A percentile compares a stretch with the other conserved stretches of the same genome.
Evolutionary conservation across 2,888 invertebrate species (phyloP).

Genomic region (Drosophila helvetica): DNA sequence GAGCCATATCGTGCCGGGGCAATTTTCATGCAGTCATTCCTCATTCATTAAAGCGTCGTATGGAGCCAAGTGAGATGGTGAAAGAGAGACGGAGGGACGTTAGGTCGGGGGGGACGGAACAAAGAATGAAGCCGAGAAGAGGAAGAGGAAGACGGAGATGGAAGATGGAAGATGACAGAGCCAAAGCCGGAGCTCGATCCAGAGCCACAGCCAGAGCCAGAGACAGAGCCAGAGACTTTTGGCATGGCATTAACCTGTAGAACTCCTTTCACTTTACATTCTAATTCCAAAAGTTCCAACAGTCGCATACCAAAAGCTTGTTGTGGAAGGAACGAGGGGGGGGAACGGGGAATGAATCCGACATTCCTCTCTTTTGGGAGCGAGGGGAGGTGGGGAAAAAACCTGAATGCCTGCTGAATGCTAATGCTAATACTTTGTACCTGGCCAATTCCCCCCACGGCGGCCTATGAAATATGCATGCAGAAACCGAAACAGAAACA

Average conservation of each 20-base stretch:
- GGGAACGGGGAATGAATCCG: not conserved
- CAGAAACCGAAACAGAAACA: not conserved
- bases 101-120: not conserved
- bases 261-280: constrained; percentile 79
- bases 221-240: constrained; percentile 25
- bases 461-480: constrained; percentile 25
- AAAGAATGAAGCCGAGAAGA: constrained; percentile 10
- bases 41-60: constrained; percentile 64
- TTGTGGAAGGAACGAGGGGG: not conserved
- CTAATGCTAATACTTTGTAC: constrained; percentile 40
- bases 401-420: constrained; percentile 46
- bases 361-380: constrained; percentile 28
- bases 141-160: constrained; percentile 20
- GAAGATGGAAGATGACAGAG: constrained; percentile 5
- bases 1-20: constrained; percentile 46
- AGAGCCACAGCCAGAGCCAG: not conserved
- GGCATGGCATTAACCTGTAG: constrained; percentile 71
- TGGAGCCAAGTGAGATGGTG: constrained; percentile 7
- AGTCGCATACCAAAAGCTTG: constrained; percentile 66
- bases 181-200: not conserved
- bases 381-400: constrained; percentile 18
- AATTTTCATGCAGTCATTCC: constrained; percentile 62
- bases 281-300: constrained; percentile 73
- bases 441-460: constrained; percentile 33
- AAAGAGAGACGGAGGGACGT: constrained; percentile 13